Conservation (phyloP, 2,113 vertebrate species). For the Pandion haliaetus region DNA sequence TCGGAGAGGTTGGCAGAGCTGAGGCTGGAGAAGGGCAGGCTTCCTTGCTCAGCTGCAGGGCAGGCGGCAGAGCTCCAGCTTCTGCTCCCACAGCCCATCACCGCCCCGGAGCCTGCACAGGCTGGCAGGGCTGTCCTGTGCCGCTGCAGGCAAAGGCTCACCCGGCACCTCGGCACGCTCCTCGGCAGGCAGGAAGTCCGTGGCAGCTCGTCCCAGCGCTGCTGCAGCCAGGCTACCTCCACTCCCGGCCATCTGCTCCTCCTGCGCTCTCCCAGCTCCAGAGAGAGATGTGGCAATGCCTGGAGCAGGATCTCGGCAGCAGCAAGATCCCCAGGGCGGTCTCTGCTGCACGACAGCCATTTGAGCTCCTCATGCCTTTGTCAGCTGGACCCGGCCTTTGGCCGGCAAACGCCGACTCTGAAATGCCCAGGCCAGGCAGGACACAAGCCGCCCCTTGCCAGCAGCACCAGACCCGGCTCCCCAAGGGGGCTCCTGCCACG, state of each 20-base stretch:
- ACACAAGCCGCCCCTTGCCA: neutral
- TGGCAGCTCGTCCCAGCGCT: neutral
- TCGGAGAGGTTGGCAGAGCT: neutral
- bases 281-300: neutral
- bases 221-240: neutral
- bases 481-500: fast-evolving
- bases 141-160: neutral
- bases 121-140: neutral
- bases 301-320: neutral
- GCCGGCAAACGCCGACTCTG: fast-evolving
- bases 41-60: neutral
- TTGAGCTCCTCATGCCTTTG: fast-evolving
- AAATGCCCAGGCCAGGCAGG: neutral
- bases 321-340: neutral
- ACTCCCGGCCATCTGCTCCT: neutral
- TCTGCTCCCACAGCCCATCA: neutral
- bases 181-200: neutral
- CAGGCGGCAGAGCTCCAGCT: neutral
- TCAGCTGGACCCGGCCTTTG: neutral
- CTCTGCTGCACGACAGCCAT: fast-evolving
- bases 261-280: neutral
- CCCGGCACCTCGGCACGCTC: fast-evolving
- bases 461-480: neutral
- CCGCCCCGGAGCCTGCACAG: too few relatives aligned
- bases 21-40: neutral